These are phyloP conservation scores for Aurelia sp. DNA, from an alignment of 30 jellyfish, hydroid and myxozoan genomes.

Conservation along the genomic window DNA sequence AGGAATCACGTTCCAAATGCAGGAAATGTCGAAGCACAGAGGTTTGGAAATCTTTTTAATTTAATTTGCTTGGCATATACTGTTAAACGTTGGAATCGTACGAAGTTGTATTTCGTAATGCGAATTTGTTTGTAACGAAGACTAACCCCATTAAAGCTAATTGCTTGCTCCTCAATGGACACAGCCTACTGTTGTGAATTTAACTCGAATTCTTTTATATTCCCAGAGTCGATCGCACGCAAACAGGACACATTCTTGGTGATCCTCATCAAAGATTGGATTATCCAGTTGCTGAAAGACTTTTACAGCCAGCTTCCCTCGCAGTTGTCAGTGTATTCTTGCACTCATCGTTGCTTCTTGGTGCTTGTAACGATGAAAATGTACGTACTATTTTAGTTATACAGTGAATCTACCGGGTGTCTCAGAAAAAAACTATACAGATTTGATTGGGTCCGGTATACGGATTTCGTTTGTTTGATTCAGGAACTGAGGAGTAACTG, in stretches of 20 bases:
- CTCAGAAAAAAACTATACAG: no score
- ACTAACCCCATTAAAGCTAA: no score
- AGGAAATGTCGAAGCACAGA: constrained; percentile 27
- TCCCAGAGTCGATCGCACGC: constrained; percentile 55
- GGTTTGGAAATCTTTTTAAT: neutral
- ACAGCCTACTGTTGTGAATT: no score
- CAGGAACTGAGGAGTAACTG: no score
- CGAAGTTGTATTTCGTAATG: no score
- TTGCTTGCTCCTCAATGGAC: no score
- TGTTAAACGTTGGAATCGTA: no score
- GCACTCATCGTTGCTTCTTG: constrained; percentile 67
- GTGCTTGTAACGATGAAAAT: constrained; percentile 20
- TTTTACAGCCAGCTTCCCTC: constrained; percentile 52
- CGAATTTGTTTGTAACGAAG: no score
- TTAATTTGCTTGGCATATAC: neutral
- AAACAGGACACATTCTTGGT: constrained; percentile 74
- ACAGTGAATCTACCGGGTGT: no score
- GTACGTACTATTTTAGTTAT: no score
- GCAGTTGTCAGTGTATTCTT: constrained; percentile 44
- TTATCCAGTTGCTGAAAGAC: constrained; percentile 65
- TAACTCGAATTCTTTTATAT: neutral
- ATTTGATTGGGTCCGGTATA: no score
- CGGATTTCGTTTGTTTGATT: no score
- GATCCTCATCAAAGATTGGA: constrained; percentile 17
- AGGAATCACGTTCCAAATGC: constrained; percentile 15